Evolutionary conservation across 2,113 vertebrate genomes (phyloP).

Genomic region (Pachycephala philippinensis): DNA sequence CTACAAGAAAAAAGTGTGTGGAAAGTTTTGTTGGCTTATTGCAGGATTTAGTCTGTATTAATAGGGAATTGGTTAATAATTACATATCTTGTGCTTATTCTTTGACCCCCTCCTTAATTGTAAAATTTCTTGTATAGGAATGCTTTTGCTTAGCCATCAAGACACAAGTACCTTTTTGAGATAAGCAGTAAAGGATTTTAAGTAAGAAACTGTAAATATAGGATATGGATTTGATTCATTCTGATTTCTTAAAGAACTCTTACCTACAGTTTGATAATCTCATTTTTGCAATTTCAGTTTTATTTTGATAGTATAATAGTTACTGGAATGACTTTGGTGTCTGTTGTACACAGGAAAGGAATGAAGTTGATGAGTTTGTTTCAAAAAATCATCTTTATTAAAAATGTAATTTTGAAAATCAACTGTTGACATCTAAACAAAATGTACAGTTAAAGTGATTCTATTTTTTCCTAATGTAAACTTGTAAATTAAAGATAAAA

Average conservation of each 20-base stretch:
- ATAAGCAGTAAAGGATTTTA: neutral
- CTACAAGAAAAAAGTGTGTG: neutral
- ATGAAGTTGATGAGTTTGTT: neutral
- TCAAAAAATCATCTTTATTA: neutral
- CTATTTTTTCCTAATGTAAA: neutral
- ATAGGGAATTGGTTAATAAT: neutral
- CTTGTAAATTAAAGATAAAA: neutral
- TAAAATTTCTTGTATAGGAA: neutral
- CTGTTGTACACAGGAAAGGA: neutral
- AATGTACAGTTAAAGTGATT: neutral
- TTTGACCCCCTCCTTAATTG: neutral
- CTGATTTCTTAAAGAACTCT: neutral
- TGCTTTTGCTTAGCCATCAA: neutral
- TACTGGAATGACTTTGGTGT: neutral
- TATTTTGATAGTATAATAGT: neutral
- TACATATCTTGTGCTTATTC: neutral
- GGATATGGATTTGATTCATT: neutral
- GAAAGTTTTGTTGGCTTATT: neutral
- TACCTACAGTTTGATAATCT: neutral
- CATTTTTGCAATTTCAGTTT: neutral
- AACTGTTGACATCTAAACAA: neutral
- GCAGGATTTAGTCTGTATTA: neutral
- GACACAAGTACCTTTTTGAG: neutral
- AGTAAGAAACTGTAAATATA: neutral
- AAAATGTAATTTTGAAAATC: neutral